Evolutionary conservation across 1,140 invertebrate genomes (phyloP).

Genomic region (Pantala flavescens): DNA sequence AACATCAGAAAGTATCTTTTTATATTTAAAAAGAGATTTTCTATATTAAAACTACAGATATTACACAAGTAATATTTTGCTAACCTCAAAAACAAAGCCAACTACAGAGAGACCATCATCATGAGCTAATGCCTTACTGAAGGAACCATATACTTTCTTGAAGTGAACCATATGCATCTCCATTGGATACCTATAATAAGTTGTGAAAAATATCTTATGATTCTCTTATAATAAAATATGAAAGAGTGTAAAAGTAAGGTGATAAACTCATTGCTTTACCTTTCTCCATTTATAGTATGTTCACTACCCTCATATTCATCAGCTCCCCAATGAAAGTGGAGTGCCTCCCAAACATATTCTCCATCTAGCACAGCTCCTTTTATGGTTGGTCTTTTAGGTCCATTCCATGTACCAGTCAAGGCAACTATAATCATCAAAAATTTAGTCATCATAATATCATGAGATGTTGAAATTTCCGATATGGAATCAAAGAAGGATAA

Average conservation of each 20-base stretch:
- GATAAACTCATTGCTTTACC: background rate
- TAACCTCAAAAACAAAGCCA: slow-evolving; percentile 47
- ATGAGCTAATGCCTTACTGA: slow-evolving; percentile 42
- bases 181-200: slow-evolving; percentile 34
- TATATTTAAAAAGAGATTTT: too few species aligned
- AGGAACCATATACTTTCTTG: slow-evolving; percentile 42
- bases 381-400: slow-evolving; percentile 39
- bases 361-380: slow-evolving; percentile 57
- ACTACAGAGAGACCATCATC: slow-evolving; percentile 43
- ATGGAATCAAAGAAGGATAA: slow-evolving; percentile 11
- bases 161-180: slow-evolving; percentile 47
- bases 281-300: slow-evolving; percentile 59
- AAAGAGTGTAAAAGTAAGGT: slow-evolving; percentile 13
- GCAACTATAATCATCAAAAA: slow-evolving; percentile 22
- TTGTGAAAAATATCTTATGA: too few species aligned
- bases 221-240: too few species aligned
- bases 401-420: slow-evolving; percentile 44
- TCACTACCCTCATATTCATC: slow-evolving; percentile 75
- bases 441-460: slow-evolving; percentile 26
- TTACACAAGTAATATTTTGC: background rate
- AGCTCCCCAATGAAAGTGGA: slow-evolving; percentile 80
- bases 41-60: too few species aligned
- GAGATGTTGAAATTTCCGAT: slow-evolving; percentile 20
- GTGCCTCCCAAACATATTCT: slow-evolving; percentile 65
- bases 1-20: too few species aligned